Evolutionary conservation across 2,888 invertebrate species (phyloP), one percentile per base, ranked within the genome.

Genomic region (Hoplodrina blanda): DNA sequence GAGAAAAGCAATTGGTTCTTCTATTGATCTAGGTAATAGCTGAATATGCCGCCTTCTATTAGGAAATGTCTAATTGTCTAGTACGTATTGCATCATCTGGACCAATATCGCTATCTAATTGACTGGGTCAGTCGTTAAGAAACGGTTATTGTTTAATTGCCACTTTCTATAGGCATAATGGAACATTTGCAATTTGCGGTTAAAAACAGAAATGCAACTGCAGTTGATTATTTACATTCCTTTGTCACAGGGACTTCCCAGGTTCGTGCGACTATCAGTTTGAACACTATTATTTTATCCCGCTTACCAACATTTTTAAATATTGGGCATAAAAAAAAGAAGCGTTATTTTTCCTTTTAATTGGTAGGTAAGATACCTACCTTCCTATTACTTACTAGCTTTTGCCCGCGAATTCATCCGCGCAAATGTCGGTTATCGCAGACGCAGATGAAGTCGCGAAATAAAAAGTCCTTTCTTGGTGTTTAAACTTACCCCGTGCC

Each of bases 61-160:
- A 82, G 73, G 75, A 81, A 81, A 73, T 76, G 77, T 79, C 75
- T 81, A 78, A 84, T 81, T 83, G 81, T 73, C 87, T 84, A 84
- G 81, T 46, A 46, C 4, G 46, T 80, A 88, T 88, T 89, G 89
- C 90, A 87, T 86, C 88, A 90, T 87, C 87, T 84, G 79, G 86
- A 78, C 85, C 85, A 85, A 87, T 90, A 91, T 91, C 90, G 90
- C 90, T 85, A 90, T 90, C 91, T 90, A 88, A 92, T 93, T 91
- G 89, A 89, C 87, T 63, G 56, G 75, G 87, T 88, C 89, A 87
- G 62, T 86, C 75, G 80, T 84, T 88, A 87, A 88, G 86, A 73
- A 85, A 84, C 70, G 46, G 75, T 81, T 85, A 84, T 85, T 83
- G 84, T 85, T 84, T 83, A 49, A 57, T 20, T 56, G 17, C 25